Percentiles rank a stretch among this genome's conserved stretches.
Evolutionary conservation across 2,888 invertebrate species (phyloP).

Genomic region (Drosophila nigricruria): DNA sequence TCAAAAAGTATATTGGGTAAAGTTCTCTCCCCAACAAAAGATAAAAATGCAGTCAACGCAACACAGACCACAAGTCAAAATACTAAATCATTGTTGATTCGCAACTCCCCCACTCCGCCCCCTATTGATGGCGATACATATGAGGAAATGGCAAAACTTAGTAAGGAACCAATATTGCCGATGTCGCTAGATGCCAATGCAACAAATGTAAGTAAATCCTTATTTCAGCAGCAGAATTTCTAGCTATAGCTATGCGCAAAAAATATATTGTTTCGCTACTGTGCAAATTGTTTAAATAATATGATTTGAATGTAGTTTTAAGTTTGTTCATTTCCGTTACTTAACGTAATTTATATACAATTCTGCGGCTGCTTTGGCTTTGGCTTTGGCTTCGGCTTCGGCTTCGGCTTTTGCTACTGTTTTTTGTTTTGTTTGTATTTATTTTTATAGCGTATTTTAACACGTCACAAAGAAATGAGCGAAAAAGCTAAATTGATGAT

Average conservation of each 20-base stretch:
- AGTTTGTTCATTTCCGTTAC: conserved; percentile 30
- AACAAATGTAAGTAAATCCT: conserved; percentile 85
- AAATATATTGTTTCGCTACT: not conserved
- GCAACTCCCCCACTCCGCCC: conserved; percentile 33
- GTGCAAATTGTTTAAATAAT: not conserved
- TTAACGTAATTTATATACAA: conserved; percentile 42
- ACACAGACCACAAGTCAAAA: conserved; percentile 66
- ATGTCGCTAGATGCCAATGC: conserved; percentile 85
- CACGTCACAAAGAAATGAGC: conserved; percentile 86
- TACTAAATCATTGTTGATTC: conserved; percentile 25
- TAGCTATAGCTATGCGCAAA: not conserved
- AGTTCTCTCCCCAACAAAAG: conserved; percentile 91
- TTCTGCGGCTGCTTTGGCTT: conserved; percentile 60
- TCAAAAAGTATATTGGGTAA: conserved; percentile 91
- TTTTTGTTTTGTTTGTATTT: conserved; percentile 58
- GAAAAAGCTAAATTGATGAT: conserved; percentile 85
- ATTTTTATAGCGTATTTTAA: conserved; percentile 84
- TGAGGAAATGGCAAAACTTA: conserved; percentile 41
- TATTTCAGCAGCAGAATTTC: not conserved
- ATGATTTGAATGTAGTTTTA: conserved; percentile 3
- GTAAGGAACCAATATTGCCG: conserved; percentile 68
- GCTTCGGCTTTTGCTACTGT: conserved; percentile 58
- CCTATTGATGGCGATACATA: conserved; percentile 33
- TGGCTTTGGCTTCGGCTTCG: not conserved
- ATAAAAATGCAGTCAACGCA: conserved; percentile 86